These are phyloP conservation scores for Antheraea mylitta DNA, from an alignment of 1,140 invertebrate species.

Conservation along the genomic window DNA sequence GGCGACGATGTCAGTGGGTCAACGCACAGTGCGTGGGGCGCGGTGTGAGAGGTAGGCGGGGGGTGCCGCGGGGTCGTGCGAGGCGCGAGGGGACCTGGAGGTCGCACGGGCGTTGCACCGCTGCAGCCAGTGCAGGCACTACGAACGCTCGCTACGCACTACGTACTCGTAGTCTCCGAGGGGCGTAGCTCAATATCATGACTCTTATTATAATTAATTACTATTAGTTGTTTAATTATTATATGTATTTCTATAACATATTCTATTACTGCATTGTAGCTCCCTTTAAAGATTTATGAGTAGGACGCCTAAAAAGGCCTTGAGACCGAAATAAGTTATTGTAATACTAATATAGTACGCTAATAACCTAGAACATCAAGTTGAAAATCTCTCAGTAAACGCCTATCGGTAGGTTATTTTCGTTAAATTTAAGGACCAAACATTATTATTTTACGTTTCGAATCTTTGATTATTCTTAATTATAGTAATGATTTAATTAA, in stretches of 20 bases:
- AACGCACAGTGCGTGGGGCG: conserved; percentile 68
- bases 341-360: too few species aligned
- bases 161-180: conserved; percentile 51
- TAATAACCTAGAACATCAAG: background rate
- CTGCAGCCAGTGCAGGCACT: conserved; percentile 57
- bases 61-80: conserved; percentile 25
- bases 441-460: too few species aligned
- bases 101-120: conserved; percentile 64
- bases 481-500: too few species aligned
- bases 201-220: background rate
- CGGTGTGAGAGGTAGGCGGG: conserved; percentile 39
- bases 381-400: background rate
- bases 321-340: background rate
- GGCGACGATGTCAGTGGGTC: conserved; percentile 69
- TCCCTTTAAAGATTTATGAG: too few species aligned
- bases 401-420: too few species aligned
- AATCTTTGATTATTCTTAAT: too few species aligned
- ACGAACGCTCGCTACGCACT: conserved; percentile 34
- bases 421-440: too few species aligned
- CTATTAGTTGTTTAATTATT: background rate
- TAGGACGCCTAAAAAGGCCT: too few species aligned
- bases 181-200: conserved; percentile 27
- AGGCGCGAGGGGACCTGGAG: conserved; percentile 31
- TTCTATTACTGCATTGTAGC: too few species aligned
- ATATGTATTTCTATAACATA: too few species aligned